Evolutionary conservation across 2,888 invertebrate genomes (phyloP).

Genomic region (Sicus ferrugineus): DNA sequence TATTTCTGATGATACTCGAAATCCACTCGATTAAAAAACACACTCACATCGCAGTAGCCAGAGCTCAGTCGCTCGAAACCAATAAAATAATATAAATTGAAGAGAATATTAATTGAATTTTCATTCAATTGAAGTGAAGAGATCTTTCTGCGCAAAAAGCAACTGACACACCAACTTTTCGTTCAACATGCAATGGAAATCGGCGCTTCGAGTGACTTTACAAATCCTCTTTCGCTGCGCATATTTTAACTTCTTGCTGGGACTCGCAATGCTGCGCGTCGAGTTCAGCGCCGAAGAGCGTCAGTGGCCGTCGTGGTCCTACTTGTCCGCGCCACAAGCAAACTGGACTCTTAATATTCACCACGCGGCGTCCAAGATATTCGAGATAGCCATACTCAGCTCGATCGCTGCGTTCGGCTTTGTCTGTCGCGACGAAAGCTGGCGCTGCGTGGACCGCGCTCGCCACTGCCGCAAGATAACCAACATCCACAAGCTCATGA

Average conservation of each 20-base stretch:
- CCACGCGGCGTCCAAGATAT: conserved; percentile 37
- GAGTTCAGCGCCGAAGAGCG: conserved; percentile 38
- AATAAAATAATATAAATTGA: too few species aligned
- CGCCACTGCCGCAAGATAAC: conserved; percentile 40
- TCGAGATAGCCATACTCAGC: conserved; percentile 45
- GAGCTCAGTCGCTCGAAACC: too few species aligned
- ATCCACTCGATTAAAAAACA: too few species aligned
- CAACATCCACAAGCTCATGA: conserved; percentile 44
- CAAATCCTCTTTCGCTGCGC: conserved; percentile 36
- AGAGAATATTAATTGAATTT: too few species aligned
- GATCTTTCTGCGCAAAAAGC: too few species aligned
- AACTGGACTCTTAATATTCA: conserved; percentile 41
- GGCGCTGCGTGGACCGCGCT: conserved; percentile 31
- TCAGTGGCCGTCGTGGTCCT: conserved; percentile 45
- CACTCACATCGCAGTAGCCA: too few species aligned
- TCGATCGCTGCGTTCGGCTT: conserved; percentile 46
- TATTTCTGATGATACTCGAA: too few species aligned
- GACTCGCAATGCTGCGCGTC: conserved; percentile 43
- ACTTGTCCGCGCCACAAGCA: conserved; percentile 37
- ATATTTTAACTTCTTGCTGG: conserved; percentile 44
- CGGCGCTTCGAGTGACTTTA: too few species aligned
- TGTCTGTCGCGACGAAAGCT: conserved; percentile 37
- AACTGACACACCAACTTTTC: too few species aligned
- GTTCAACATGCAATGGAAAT: too few species aligned
- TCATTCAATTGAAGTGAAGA: too few species aligned